Evolutionary conservation across 2,113 vertebrate species (phyloP).

Genomic region (Apodemus sylvaticus): DNA sequence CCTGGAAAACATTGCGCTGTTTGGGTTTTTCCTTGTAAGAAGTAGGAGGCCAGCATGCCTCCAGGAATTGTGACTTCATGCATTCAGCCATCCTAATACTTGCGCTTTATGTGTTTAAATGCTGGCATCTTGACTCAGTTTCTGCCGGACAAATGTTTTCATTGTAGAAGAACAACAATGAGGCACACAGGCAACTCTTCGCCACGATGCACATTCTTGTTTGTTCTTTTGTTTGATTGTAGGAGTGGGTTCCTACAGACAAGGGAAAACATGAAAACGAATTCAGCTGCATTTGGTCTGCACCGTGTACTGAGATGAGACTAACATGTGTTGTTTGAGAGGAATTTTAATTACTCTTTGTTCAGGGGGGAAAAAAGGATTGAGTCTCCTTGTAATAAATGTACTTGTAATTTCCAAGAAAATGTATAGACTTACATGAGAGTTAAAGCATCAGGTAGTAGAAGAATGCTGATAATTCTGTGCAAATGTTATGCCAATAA

Average conservation of each 20-base stretch:
- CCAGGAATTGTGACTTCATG: background rate
- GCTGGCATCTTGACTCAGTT: background rate
- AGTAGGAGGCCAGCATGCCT: background rate
- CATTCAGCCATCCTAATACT: background rate
- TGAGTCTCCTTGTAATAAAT: constrained; percentile 20
- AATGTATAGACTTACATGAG: background rate
- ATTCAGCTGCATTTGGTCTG: background rate
- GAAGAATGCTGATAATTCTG: background rate
- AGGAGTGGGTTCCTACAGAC: background rate
- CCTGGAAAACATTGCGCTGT: background rate
- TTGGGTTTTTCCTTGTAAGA: background rate
- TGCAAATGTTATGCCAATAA: constrained; percentile 48
- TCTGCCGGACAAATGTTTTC: constrained; percentile 38
- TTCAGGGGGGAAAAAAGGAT: background rate
- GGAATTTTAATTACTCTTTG: constrained; percentile 50
- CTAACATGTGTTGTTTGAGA: constrained; percentile 44
- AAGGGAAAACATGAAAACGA: constrained; percentile 4
- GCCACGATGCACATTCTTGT: background rate
- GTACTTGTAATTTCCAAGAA: background rate
- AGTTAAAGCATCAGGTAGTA: background rate
- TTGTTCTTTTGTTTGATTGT: constrained; percentile 31
- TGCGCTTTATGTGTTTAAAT: background rate
- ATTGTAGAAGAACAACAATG: background rate
- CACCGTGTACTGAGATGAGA: constrained; percentile 26
- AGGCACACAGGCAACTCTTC: background rate